Percentiles rank a stretch among this genome's conserved stretches.
Conservation (phyloP, 2,797 vertebrate species). For the Megaceryle alcyon region DNA sequence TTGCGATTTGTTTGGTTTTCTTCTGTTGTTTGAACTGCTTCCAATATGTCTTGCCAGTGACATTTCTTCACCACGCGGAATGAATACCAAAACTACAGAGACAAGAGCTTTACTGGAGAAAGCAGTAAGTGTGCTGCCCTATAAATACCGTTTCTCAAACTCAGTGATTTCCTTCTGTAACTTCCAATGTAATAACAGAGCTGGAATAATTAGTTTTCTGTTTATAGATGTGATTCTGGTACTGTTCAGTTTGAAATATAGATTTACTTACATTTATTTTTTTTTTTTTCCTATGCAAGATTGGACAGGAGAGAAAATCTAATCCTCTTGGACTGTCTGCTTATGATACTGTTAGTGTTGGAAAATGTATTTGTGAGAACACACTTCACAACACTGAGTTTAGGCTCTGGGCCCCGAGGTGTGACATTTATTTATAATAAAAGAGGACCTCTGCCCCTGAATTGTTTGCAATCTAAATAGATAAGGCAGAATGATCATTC, state of each 20-base stretch:
- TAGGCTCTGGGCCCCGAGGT: neutral
- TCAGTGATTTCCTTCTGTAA: neutral
- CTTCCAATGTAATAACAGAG: slow-evolving; percentile 7
- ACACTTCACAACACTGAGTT: neutral
- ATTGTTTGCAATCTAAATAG: neutral
- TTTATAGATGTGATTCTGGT: neutral
- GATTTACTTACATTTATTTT: neutral
- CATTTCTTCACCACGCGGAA: slow-evolving; percentile 49
- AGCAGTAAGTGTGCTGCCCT: neutral
- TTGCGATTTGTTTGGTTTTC: slow-evolving; percentile 49
- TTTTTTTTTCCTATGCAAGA: slow-evolving; percentile 16
- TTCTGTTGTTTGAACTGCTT: slow-evolving; percentile 57
- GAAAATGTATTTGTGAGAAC: neutral
- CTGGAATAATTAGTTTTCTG: neutral
- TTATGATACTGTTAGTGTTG: neutral
- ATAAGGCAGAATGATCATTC: neutral
- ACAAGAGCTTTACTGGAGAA: slow-evolving; percentile 12
- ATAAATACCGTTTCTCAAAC: slow-evolving; percentile 11
- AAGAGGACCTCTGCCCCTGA: neutral
- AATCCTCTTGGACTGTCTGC: neutral
- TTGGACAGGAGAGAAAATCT: neutral
- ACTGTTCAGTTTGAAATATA: neutral
- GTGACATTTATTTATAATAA: neutral
- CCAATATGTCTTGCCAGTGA: slow-evolving; percentile 45
- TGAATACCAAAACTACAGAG: slow-evolving; percentile 38